Conservation (phyloP, 2,888 invertebrate genomes). For the Calliopum simillimum region DNA sequence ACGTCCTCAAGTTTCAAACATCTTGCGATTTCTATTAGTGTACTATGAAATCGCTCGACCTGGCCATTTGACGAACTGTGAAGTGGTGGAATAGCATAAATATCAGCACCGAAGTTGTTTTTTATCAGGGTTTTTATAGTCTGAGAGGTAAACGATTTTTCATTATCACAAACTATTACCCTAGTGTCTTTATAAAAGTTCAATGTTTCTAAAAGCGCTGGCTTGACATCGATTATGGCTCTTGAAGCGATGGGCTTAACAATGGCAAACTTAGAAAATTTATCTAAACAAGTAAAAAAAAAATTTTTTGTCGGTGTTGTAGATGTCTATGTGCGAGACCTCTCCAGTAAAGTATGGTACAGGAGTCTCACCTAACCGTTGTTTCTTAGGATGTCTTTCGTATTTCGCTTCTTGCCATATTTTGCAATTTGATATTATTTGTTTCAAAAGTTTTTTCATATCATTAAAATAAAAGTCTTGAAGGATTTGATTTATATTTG, state of each 20-base stretch:
- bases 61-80: constrained; percentile 45
- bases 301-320: constrained; percentile 27
- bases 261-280: constrained; percentile 8
- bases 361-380: constrained; percentile 32
- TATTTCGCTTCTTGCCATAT: constrained; percentile 32
- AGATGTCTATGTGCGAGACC: constrained; percentile 6
- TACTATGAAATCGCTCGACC: constrained; percentile 45
- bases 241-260: constrained; percentile 31
- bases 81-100: constrained; percentile 35
- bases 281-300: constrained; percentile 33
- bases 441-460: constrained; percentile 34
- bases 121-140: constrained; percentile 33
- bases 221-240: constrained; percentile 1
- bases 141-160: constrained; percentile 34
- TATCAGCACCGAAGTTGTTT: constrained; percentile 33
- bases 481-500: constrained; percentile 36
- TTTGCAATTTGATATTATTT: constrained; percentile 35
- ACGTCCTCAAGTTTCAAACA: constrained; percentile 41
- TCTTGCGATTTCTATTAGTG: constrained; percentile 44
- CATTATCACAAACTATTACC: not conserved
- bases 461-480: constrained; percentile 33
- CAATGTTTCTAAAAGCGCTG: not conserved
- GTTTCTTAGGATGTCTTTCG: not conserved
- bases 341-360: not conserved
- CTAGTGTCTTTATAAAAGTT: not conserved